phyloP scores from a whole-genome alignment of 2,797 vertebrate genomes.

The Selene dorsalis region DNA sequence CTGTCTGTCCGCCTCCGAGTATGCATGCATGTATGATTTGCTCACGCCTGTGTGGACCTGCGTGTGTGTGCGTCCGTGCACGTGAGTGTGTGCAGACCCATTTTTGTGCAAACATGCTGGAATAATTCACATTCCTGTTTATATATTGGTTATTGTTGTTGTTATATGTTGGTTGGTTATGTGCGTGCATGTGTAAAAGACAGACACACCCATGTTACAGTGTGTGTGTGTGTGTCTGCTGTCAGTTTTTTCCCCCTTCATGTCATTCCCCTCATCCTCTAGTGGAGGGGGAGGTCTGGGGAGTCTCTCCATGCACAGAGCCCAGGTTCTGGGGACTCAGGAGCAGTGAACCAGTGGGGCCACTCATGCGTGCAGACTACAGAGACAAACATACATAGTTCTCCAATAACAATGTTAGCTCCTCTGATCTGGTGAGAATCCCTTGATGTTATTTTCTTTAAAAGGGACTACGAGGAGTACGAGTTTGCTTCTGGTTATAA shows the following conservation, averaged over 20 bases:
- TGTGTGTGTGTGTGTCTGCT: not conserved
- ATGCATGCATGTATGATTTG: constrained; percentile 29
- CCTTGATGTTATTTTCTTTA: constrained; percentile 47
- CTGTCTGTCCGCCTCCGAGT: constrained; percentile 10
- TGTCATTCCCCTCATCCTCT: constrained; percentile 41
- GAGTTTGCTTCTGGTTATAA: no score
- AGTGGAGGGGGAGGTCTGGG: constrained; percentile 40
- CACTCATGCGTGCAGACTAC: constrained; percentile 63
- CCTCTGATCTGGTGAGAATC: constrained; percentile 36
- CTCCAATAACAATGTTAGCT: constrained; percentile 53
- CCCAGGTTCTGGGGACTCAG: constrained; percentile 50
- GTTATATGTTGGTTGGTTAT: not conserved
- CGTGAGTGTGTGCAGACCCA: not conserved
- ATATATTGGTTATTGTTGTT: not conserved
- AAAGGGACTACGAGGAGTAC: no score
- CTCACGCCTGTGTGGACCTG: not conserved
- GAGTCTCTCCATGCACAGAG: constrained; percentile 28
- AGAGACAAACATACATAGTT: constrained; percentile 54
- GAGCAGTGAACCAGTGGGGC: constrained; percentile 64
- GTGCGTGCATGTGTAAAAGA: constrained; percentile 1
- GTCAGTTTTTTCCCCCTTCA: constrained; percentile 2
- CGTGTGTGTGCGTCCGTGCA: constrained; percentile 1
- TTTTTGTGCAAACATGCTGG: not conserved
- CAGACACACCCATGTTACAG: not conserved
- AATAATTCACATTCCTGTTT: not conserved